These are phyloP conservation scores for Hemiprocne comata DNA, from an alignment of 2,113 vertebrate species.

Conservation along the genomic window DNA sequence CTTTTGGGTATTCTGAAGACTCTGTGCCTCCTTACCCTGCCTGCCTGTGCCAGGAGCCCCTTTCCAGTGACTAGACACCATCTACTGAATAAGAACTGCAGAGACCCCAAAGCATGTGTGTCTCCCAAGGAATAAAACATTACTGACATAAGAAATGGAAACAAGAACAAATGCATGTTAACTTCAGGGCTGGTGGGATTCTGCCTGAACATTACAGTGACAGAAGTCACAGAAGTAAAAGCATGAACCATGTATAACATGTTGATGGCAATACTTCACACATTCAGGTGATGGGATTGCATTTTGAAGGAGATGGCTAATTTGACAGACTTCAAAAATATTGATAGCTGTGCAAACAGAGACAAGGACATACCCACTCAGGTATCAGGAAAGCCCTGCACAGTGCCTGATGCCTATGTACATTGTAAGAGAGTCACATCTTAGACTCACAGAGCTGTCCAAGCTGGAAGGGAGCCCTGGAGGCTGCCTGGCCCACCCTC, in stretches of 20 bases:
- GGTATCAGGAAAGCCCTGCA: neutral
- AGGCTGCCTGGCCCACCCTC: neutral
- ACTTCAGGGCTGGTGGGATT: neutral
- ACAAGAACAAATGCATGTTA: neutral
- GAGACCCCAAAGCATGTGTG: neutral
- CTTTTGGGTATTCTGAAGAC: neutral
- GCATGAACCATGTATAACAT: neutral
- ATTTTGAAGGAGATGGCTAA: neutral
- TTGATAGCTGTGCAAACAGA: too few relatives aligned
- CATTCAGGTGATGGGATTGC: neutral
- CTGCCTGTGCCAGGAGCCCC: neutral
- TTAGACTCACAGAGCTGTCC: neutral
- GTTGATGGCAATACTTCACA: neutral
- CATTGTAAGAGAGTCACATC: neutral
- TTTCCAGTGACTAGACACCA: neutral
- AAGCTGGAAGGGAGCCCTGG: neutral
- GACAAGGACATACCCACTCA: neutral
- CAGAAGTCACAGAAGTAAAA: neutral
- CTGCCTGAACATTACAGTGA: neutral
- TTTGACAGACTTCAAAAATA: too few relatives aligned
- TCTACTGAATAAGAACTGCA: neutral
- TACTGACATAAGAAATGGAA: neutral
- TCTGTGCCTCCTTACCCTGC: neutral
- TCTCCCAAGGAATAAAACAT: neutral
- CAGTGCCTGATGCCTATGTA: neutral